phyloP scores from a whole-genome alignment of 1,140 invertebrate species.

The Cydia amplana region DNA sequence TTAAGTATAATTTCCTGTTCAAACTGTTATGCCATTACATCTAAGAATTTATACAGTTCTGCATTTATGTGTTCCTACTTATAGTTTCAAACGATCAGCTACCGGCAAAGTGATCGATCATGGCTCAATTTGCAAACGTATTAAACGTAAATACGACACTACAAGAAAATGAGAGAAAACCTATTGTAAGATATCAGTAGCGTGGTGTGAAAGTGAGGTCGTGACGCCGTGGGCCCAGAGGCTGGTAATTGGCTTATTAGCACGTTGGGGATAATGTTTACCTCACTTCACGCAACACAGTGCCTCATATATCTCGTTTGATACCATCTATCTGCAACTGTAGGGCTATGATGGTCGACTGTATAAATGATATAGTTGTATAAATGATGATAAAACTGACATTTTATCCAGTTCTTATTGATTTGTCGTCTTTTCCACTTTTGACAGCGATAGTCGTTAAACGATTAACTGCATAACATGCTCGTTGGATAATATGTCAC shows the following conservation, averaged over 20 bases:
- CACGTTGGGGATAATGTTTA: conserved; percentile 22
- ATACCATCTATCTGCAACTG: background rate
- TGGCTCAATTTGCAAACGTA: background rate
- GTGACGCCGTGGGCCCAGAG: conserved; percentile 24
- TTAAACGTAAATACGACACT: conserved; percentile 19
- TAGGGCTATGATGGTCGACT: too few species aligned
- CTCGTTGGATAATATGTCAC: too few species aligned
- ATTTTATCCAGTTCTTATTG: too few species aligned
- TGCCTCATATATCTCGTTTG: conserved; percentile 3
- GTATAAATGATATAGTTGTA: too few species aligned
- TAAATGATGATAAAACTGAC: too few species aligned
- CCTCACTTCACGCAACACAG: conserved; percentile 7
- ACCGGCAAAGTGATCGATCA: background rate
- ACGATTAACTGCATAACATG: too few species aligned
- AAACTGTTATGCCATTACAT: background rate
- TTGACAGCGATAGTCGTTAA: too few species aligned
- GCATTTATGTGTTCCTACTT: background rate
- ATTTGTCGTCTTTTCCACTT: too few species aligned
- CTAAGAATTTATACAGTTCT: too few species aligned
- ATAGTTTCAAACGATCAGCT: background rate
- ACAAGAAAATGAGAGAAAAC: conserved; percentile 19
- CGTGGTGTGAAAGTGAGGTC: conserved; percentile 23
- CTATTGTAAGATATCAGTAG: conserved; percentile 22
- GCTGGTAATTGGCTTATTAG: conserved; percentile 25
- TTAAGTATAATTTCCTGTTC: background rate